Conservation (phyloP, 1,140 invertebrate genomes). For the Neodiprion fabricii region DNA sequence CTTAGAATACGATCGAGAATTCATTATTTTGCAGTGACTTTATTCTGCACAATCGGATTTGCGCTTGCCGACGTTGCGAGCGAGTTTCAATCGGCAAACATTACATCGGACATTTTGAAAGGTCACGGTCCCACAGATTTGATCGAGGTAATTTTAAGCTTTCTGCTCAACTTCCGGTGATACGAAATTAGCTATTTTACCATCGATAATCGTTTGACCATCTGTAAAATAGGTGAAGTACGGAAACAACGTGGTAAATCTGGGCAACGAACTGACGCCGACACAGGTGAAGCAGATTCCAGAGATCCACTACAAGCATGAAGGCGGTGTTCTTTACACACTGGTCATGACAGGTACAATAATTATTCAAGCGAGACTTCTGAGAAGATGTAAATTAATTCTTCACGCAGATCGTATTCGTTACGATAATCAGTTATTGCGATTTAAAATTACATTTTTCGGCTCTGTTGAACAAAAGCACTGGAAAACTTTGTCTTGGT, state of each 20-base stretch:
- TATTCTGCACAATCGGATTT: constrained; percentile 38
- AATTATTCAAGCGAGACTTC: not conserved
- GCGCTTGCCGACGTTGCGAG: constrained; percentile 42
- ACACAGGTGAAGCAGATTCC: constrained; percentile 54
- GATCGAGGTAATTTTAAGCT: constrained; percentile 49
- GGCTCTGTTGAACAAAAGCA: too few species aligned
- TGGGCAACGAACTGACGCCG: constrained; percentile 66
- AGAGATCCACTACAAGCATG: constrained; percentile 59
- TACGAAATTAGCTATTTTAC: constrained; percentile 12
- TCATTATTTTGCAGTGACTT: constrained; percentile 36
- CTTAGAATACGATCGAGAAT: too few species aligned
- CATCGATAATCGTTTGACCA: not conserved
- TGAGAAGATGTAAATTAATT: not conserved
- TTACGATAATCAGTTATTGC: not conserved
- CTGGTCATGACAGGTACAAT: constrained; percentile 66
- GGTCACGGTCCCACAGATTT: constrained; percentile 49
- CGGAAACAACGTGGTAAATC: constrained; percentile 52
- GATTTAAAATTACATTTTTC: not conserved
- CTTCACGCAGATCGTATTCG: not conserved
- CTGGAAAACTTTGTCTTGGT: too few species aligned
- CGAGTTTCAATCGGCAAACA: constrained; percentile 54
- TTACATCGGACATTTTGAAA: constrained; percentile 61
- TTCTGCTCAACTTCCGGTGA: not conserved
- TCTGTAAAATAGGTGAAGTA: constrained; percentile 52
- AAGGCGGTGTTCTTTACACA: constrained; percentile 65